Evolutionary conservation across 2,797 vertebrate species (phyloP), one percentile per base, ranked within the genome.

Genomic region (Sternarchorhynchus goeldii): DNA sequence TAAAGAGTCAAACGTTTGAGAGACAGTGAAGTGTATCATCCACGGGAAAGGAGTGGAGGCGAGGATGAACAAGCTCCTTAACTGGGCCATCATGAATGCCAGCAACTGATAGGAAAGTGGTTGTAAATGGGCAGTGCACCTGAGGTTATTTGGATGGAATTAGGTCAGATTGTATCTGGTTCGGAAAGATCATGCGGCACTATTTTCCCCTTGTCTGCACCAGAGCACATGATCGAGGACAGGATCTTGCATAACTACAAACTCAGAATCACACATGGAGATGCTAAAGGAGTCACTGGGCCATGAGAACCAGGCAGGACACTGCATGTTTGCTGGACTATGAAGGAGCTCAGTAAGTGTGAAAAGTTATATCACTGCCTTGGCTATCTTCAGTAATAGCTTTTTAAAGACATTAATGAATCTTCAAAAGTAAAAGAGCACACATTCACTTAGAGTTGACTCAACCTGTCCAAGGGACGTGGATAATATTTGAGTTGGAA

Each of bases 151-250:
- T 62, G 41, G 14, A 53, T 64, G 34, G 29, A 76, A 59, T 81
- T 50, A 72, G 55, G 55, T 25, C 57, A 73, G 25, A 72, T 36
- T 63, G 67, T 32, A 67, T 73, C 57, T 77, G 66, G 29, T 62
- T 65, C 63, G 12, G 39, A 66, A 71, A 65, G 62, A 78, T 76
- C 34, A 62, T 29, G 21, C 14, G 5, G 59, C 18, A 69, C 59
- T 25, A 36, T 60, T 53, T 67, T 60, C 5, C 39, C 25, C 2
- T 17, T 3, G 50, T 20, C 25, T 17, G 64, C 21, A 73, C 57
- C 64, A 18, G 64, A 73, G 55, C n/a, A 57, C 73, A 78, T 79
- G 64, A 74, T 63, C 14, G 36, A 65, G 74, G 34, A 60, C 66
- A 53, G 12, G 17, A 18, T 39, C 50, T 18, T 31, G 41, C 18